Evolutionary conservation across 2,888 invertebrate genomes (phyloP).

Genomic region (Disparrhopalites patrizii): DNA sequence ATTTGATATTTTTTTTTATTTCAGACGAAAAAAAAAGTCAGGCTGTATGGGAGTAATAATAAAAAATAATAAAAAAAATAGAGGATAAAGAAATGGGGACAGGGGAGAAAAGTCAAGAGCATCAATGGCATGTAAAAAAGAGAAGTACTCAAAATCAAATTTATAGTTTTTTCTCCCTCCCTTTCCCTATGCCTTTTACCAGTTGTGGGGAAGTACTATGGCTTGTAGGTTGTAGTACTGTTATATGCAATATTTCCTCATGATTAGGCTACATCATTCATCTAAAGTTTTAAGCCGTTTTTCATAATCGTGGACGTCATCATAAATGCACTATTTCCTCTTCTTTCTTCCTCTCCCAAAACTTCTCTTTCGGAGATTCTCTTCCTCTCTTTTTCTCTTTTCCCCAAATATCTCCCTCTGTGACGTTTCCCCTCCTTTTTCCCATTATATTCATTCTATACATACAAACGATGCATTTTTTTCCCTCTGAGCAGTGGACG

Average conservation of each 20-base stretch:
- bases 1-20: too few relatives aligned
- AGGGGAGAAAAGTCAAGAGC: too few relatives aligned
- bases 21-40: too few relatives aligned
- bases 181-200: slow-evolving; percentile 27
- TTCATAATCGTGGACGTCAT: slow-evolving; percentile 20
- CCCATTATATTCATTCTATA: too few relatives aligned
- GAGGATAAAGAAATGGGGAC: too few relatives aligned
- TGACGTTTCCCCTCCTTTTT: too few relatives aligned
- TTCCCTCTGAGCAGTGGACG: not conserved
- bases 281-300: slow-evolving; percentile 11
- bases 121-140: too few relatives aligned
- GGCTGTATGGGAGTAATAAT: too few relatives aligned
- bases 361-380: not conserved
- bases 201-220: slow-evolving; percentile 3
- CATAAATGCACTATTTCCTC: not conserved
- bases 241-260: slow-evolving; percentile 23
- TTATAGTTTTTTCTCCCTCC: too few relatives aligned
- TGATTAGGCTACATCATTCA: slow-evolving; percentile 21
- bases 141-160: slow-evolving; percentile 21
- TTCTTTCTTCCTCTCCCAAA: not conserved
- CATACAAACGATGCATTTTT: not conserved
- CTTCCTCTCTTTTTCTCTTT: not conserved
- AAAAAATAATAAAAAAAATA: too few relatives aligned
- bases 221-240: too few relatives aligned
- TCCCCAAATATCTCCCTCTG: too few relatives aligned